Evolutionary conservation across 2,797 vertebrate genomes (phyloP).

Genomic region (Octomys mimax): DNA sequence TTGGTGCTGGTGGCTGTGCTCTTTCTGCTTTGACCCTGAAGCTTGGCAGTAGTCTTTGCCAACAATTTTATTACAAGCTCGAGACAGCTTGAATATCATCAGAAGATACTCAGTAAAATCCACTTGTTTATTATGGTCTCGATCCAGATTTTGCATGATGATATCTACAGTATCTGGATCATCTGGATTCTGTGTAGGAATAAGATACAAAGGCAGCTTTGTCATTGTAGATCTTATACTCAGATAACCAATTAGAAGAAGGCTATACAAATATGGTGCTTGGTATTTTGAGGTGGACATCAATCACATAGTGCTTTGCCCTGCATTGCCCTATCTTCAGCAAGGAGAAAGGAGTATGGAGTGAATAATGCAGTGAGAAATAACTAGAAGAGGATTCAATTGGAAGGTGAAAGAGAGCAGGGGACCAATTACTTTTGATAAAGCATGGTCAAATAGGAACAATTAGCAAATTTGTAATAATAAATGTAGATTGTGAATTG

Average conservation of each 20-base stretch:
- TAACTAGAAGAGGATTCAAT: background rate
- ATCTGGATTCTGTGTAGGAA: slow-evolving; percentile 83
- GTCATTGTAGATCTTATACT: background rate
- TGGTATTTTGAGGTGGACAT: background rate
- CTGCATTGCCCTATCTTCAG: background rate
- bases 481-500: background rate
- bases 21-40: slow-evolving; percentile 83
- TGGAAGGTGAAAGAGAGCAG: background rate
- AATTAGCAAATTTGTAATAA: slow-evolving; percentile 40
- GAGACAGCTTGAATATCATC: slow-evolving; percentile 83
- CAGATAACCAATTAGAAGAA: background rate
- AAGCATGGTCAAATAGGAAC: slow-evolving; percentile 44
- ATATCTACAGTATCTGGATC: slow-evolving; percentile 84
- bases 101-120: slow-evolving; percentile 87
- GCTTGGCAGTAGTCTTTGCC: slow-evolving; percentile 77
- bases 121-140: slow-evolving; percentile 81
- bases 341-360: background rate
- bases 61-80: slow-evolving; percentile 83
- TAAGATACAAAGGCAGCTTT: slow-evolving; percentile 32
- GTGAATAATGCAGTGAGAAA: background rate
- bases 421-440: background rate
- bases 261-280: background rate
- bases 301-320: background rate
- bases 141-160: slow-evolving; percentile 84
- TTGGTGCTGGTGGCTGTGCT: slow-evolving; percentile 63